Evolutionary conservation across 2,797 vertebrate species (phyloP).

Genomic region (Enteromius unitaeniatus): DNA sequence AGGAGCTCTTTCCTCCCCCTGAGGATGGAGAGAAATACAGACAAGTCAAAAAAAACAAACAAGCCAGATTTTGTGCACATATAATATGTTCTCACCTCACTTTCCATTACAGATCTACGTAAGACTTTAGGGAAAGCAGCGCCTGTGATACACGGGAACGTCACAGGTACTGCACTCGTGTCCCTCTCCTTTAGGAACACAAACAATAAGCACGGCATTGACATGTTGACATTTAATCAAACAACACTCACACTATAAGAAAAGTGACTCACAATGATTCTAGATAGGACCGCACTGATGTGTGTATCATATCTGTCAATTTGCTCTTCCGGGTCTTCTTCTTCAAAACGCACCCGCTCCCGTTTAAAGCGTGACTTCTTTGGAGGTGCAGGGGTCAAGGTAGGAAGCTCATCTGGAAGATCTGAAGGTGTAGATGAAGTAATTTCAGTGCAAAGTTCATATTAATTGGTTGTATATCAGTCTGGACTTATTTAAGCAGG

Average conservation of each 20-base stretch:
- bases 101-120: slow-evolving; percentile 82
- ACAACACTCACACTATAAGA: background rate
- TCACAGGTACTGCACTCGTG: slow-evolving; percentile 82
- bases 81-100: slow-evolving; percentile 63
- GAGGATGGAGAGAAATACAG: slow-evolving; percentile 41
- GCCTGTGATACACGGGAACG: slow-evolving; percentile 82
- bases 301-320: slow-evolving; percentile 87
- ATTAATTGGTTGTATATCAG: background rate
- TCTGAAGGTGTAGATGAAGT: slow-evolving; percentile 68
- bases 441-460: background rate
- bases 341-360: slow-evolving; percentile 78
- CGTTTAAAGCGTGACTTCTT: slow-evolving; percentile 89
- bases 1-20: slow-evolving; percentile 53
- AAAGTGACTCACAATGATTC: slow-evolving; percentile 85
- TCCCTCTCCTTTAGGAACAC: slow-evolving; percentile 85
- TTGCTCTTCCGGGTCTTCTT: slow-evolving; percentile 83
- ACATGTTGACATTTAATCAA: background rate
- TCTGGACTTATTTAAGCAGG: background rate
- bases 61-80: background rate
- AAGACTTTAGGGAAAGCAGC: slow-evolving; percentile 89
- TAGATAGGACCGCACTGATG: slow-evolving; percentile 91
- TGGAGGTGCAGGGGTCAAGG: slow-evolving; percentile 87
- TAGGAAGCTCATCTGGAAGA: slow-evolving; percentile 87
- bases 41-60: background rate
- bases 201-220: background rate